Base-by-base conservation (phyloP, 37 sponge, comb jelly and placozoan genomes). In the Halisarca cf. caerulea region DNA sequence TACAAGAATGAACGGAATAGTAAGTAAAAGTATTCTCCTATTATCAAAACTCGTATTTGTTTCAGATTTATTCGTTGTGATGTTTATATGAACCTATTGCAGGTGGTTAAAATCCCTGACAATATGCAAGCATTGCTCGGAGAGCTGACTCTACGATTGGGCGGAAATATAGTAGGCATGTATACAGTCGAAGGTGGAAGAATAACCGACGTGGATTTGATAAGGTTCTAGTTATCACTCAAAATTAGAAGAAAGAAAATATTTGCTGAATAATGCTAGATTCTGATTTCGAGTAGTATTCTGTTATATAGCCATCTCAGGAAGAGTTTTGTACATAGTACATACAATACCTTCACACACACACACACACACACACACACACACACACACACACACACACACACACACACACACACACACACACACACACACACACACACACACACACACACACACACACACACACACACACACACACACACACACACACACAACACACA, bases 101-200 rank as follows among this genome's bases (percentile, higher is more conserved):
- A 74, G 77, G 14, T 74, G 20, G 25, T 43, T 0, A n/a, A n/a
- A 7, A 25, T 74, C 21, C 77, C 42, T 0, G 77, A 40, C 77
- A 41, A n/a, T 2, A 5, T 43, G 42, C 45, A 74, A n/a, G 44
- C 32, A n/a, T 37, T 74, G 0, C 42, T 74, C 44, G 42, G 24
- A 24, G 45, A 74, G 9, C 25, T 74, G 45, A 25, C 38, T 44
- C 41, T 11, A 0, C 24, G 15, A 25, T 74, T 74, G 7, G 41
- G 41, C 77, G 36, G 36, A 37, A 74, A 15, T 1, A 74, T 74
- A 44, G 41, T 43, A 40, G 45, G 25, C 21, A 41, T 74, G 0
- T 40, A 8, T 9, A 74, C 77, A 0, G 6, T 38, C 24, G 77
- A 74, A 74, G 77, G 77, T 39, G 77, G 77, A 40, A 74, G 42